Percentiles rank a stretch among this genome's conserved stretches.
Conservation (phyloP, 2,113 vertebrate genomes). For the Xiphophorus hellerii region DNA sequence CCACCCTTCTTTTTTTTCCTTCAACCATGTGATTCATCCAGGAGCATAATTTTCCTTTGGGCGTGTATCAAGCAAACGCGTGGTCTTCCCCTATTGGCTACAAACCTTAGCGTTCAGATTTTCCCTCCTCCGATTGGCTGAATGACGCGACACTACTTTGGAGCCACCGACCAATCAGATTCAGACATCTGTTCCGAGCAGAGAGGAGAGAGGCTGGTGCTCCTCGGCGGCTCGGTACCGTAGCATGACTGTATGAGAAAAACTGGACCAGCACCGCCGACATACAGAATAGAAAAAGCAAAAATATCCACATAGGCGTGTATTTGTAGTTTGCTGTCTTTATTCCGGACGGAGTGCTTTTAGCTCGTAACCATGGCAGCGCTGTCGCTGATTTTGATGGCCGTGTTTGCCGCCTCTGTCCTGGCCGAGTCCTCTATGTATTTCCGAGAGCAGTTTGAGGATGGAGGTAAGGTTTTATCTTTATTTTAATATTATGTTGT, state of each 20-base stretch:
- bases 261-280: background rate
- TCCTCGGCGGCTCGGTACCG: slow-evolving; percentile 18
- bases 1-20: background rate
- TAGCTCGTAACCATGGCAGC: slow-evolving; percentile 61
- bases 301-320: background rate
- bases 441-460: slow-evolving; percentile 86
- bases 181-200: slow-evolving; percentile 82
- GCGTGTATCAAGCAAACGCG: slow-evolving; percentile 67
- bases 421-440: slow-evolving; percentile 77
- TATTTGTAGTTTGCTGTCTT: background rate
- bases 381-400: slow-evolving; percentile 74
- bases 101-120: background rate
- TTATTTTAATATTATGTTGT: background rate
- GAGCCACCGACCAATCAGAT: slow-evolving; percentile 73
- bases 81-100: slow-evolving; percentile 76
- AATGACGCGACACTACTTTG: background rate
- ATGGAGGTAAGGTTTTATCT: slow-evolving; percentile 80
- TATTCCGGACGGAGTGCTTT: background rate
- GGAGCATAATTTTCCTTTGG: slow-evolving; percentile 43
- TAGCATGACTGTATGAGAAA: slow-evolving; percentile 41
- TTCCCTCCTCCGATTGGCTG: slow-evolving; percentile 58
- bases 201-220: slow-evolving; percentile 69
- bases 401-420: slow-evolving; percentile 59
- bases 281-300: background rate
- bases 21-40: slow-evolving; percentile 11